These are phyloP conservation scores for Abrostola tripartita DNA, from an alignment of 2,888 invertebrate genomes.

Conservation along the genomic window DNA sequence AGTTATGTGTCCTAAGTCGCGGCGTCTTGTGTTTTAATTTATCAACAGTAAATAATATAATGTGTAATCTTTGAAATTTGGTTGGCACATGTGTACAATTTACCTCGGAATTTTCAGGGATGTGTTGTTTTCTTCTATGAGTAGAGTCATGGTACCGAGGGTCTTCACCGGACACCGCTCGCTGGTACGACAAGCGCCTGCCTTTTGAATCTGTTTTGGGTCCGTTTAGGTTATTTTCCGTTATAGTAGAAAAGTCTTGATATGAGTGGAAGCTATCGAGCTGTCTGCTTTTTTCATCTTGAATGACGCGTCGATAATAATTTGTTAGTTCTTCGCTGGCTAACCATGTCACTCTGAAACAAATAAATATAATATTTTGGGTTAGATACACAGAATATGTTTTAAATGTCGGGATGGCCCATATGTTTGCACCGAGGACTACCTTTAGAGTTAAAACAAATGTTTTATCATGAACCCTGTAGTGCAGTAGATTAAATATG, in stretches of 20 bases:
- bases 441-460: too few species aligned
- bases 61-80: too few species aligned
- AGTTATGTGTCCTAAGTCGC: background rate
- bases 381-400: too few species aligned
- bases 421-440: too few species aligned
- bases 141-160: conserved; percentile 70
- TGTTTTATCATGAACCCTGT: too few species aligned
- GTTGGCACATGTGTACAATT: conserved; percentile 24
- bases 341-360: conserved; percentile 81
- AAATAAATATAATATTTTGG: background rate
- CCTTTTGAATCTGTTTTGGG: conserved; percentile 71
- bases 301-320: conserved; percentile 76
- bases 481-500: too few species aligned
- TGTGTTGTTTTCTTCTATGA: conserved; percentile 64
- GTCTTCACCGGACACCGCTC: conserved; percentile 83
- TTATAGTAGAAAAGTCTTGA: conserved; percentile 76
- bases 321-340: conserved; percentile 81
- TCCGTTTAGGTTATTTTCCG: conserved; percentile 64
- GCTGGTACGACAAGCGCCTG: conserved; percentile 80
- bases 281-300: conserved; percentile 75
- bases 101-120: conserved; percentile 74
- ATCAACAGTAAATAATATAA: background rate
- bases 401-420: too few species aligned
- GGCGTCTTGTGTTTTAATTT: background rate
- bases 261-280: conserved; percentile 70